A percentile compares a stretch with the other conserved stretches of the same genome.
These are phyloP conservation scores for Phymastichus coffea DNA, from an alignment of 1,140 invertebrate species.

Conservation along the genomic window DNA sequence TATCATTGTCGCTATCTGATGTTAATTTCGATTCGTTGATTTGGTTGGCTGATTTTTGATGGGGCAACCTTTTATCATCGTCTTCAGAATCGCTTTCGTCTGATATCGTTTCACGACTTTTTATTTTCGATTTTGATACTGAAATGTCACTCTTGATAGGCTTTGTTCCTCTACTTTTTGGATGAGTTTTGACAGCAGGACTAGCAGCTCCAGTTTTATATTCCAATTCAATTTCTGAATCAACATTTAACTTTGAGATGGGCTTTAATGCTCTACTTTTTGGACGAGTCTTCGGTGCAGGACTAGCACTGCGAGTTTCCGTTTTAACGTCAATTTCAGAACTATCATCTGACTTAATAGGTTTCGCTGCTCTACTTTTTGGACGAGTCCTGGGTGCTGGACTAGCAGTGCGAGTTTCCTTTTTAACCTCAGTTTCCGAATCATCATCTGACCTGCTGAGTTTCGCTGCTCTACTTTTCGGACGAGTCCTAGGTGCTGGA, in stretches of 20 bases:
- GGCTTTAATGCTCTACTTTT: conserved; percentile 18
- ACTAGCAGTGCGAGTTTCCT: neutral
- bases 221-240: neutral
- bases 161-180: too few relatives aligned
- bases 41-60: too few relatives aligned
- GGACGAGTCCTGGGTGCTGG: conserved; percentile 24
- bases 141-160: too few relatives aligned
- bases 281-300: conserved; percentile 26
- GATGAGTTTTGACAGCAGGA: conserved; percentile 25
- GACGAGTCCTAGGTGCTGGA: neutral
- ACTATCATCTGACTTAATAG: neutral
- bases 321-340: neutral
- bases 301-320: neutral
- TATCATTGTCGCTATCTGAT: too few relatives aligned
- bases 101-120: too few relatives aligned
- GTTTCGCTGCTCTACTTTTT: conserved; percentile 21
- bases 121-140: too few relatives aligned
- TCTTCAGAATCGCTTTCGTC: too few relatives aligned
- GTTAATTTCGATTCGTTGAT: too few relatives aligned
- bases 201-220: neutral
- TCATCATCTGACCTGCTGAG: neutral
- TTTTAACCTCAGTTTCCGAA: neutral
- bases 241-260: neutral
- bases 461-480: neutral
- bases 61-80: too few relatives aligned